Percentiles rank a stretch among this genome's conserved stretches.
These are phyloP conservation scores for Psittacula derbiana DNA, from an alignment of 2,797 vertebrate genomes.

Conservation along the genomic window DNA sequence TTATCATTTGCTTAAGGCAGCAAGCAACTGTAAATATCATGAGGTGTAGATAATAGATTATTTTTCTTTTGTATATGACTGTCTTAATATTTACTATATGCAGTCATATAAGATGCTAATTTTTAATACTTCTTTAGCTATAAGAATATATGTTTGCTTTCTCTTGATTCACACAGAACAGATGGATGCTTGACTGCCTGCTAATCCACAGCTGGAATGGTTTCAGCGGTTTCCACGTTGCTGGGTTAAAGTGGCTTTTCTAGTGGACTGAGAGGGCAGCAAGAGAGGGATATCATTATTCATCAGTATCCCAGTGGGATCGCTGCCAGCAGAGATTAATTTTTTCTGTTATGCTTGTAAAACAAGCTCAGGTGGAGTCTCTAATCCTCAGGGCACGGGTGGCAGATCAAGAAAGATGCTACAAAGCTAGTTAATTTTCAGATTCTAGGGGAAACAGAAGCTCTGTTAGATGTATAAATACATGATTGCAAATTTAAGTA, in stretches of 20 bases:
- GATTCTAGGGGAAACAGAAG: conserved; percentile 86
- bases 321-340: conserved; percentile 87
- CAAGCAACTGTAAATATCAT: conserved; percentile 9
- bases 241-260: conserved; percentile 86
- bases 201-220: conserved; percentile 88
- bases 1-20: conserved; percentile 4
- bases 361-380: conserved; percentile 89
- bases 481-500: conserved; percentile 88
- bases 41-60: neutral
- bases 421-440: conserved; percentile 90
- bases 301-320: conserved; percentile 86
- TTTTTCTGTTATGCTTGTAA: conserved; percentile 89
- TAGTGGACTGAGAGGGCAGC: conserved; percentile 87
- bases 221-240: conserved; percentile 83
- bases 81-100: conserved; percentile 30
- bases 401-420: conserved; percentile 89
- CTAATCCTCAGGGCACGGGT: conserved; percentile 87
- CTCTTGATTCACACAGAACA: conserved; percentile 79
- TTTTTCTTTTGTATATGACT: conserved; percentile 33
- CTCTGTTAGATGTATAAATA: conserved; percentile 87
- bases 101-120: conserved; percentile 60
- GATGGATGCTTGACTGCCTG: conserved; percentile 87
- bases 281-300: conserved; percentile 88
- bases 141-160: conserved; percentile 79
- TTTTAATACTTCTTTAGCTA: conserved; percentile 70